Percentiles rank a stretch among this genome's conserved stretches.
Conservation (phyloP, 2,888 invertebrate genomes). For the Drosophila mulleri region DNA sequence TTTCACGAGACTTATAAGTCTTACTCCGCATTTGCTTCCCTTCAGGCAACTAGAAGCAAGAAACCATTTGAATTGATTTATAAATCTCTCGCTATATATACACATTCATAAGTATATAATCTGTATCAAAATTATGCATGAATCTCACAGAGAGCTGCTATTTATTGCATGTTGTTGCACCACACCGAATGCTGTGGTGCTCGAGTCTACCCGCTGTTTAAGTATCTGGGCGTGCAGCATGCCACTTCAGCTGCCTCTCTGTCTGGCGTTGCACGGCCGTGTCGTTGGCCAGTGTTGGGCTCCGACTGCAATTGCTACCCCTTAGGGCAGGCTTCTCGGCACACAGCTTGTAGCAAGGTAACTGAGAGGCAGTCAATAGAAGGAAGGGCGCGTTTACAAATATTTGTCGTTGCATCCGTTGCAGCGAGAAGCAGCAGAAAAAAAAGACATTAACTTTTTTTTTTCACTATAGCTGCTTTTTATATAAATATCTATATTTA, state of each 20-base stretch:
- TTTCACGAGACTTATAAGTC: too few species aligned
- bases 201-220: conserved; percentile 22
- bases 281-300: too few species aligned
- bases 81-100: neutral
- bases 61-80: neutral
- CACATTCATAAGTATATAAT: neutral
- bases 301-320: conserved; percentile 17
- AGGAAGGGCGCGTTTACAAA: conserved; percentile 80
- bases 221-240: conserved; percentile 52
- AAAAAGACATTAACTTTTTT: conserved; percentile 64
- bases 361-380: conserved; percentile 51
- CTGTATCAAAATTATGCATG: neutral
- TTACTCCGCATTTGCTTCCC: too few species aligned
- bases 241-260: conserved; percentile 54
- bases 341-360: conserved; percentile 57
- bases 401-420: conserved; percentile 76
- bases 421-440: conserved; percentile 47
- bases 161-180: conserved; percentile 13
- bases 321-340: conserved; percentile 26
- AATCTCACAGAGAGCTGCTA: conserved; percentile 24
- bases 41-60: neutral
- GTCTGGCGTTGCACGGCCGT: conserved; percentile 22
- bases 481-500: conserved; percentile 7
- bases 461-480: conserved; percentile 22
- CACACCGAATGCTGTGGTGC: conserved; percentile 21